phyloP scores from a whole-genome alignment of 2,113 vertebrate genomes.

The Protobothrops mucrosquamatus region DNA sequence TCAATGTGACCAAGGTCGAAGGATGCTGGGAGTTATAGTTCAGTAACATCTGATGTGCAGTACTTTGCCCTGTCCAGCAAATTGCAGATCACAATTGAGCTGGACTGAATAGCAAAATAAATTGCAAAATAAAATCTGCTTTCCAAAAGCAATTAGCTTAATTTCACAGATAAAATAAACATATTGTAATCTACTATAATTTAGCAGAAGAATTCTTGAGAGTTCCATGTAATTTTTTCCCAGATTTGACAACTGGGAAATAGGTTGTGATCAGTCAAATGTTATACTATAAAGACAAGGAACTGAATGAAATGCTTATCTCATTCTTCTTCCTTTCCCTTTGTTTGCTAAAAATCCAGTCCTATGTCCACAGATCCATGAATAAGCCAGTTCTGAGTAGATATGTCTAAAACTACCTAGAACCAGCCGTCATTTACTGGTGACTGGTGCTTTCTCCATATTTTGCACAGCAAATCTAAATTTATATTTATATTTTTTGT shows the following conservation, averaged over 20 bases:
- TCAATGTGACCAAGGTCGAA: not conserved
- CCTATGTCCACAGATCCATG: not conserved
- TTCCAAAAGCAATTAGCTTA: not conserved
- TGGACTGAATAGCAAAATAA: not conserved
- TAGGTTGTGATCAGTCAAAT: not conserved
- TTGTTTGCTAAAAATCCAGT: not conserved
- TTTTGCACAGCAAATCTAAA: not conserved
- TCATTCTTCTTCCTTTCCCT: not conserved
- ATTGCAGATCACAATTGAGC: not conserved
- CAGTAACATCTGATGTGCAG: not conserved
- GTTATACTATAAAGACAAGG: not conserved
- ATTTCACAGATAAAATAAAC: not conserved
- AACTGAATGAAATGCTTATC: not conserved
- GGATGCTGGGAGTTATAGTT: not conserved
- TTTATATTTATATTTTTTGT: not conserved
- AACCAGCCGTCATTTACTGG: not conserved
- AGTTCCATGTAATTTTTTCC: not conserved
- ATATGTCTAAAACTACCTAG: not conserved
- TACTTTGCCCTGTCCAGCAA: not conserved
- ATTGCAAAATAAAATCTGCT: not conserved
- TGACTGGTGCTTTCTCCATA: not conserved
- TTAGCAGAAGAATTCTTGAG: not conserved
- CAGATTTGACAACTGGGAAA: not conserved
- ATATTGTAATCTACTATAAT: not conserved
- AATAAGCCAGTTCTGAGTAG: not conserved